Evolutionary conservation across 2,888 invertebrate genomes (phyloP).

Genomic region (Ennomos quercinarius): DNA sequence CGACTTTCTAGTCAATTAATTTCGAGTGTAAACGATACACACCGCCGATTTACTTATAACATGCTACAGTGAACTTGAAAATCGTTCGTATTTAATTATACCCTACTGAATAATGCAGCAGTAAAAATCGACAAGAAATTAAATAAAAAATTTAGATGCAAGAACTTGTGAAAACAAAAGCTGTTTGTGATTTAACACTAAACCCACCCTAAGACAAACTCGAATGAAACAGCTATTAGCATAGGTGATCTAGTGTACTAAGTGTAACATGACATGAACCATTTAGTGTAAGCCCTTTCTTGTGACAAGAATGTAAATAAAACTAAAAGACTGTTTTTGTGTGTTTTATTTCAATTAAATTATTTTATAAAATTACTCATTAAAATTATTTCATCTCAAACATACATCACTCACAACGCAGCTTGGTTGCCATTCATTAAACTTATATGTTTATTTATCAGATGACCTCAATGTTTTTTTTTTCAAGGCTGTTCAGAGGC

Average conservation of each 20-base stretch:
- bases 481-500: conserved; percentile 6
- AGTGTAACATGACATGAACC: conserved; percentile 49
- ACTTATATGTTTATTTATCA: conserved; percentile 6
- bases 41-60: conserved; percentile 22
- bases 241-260: conserved; percentile 46
- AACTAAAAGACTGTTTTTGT: conserved; percentile 65
- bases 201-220: conserved; percentile 70
- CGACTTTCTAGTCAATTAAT: conserved; percentile 53
- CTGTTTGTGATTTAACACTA: conserved; percentile 71
- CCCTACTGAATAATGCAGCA: conserved; percentile 45
- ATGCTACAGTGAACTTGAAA: conserved; percentile 25
- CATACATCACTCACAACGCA: conserved; percentile 43
- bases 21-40: conserved; percentile 35
- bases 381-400: conserved; percentile 42
- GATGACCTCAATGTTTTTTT: conserved; percentile 2
- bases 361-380: conserved; percentile 67
- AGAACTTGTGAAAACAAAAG: conserved; percentile 49
- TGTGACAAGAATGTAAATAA: conserved; percentile 75
- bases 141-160: conserved; percentile 32
- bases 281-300: conserved; percentile 59
- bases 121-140: conserved; percentile 28
- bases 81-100: conserved; percentile 26
- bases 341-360: conserved; percentile 68
- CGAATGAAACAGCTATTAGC: conserved; percentile 58
- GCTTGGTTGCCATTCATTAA: conserved; percentile 39